These are phyloP conservation scores for Melopsittacus undulatus DNA, from an alignment of 2,797 vertebrate species.

Conservation along the genomic window DNA sequence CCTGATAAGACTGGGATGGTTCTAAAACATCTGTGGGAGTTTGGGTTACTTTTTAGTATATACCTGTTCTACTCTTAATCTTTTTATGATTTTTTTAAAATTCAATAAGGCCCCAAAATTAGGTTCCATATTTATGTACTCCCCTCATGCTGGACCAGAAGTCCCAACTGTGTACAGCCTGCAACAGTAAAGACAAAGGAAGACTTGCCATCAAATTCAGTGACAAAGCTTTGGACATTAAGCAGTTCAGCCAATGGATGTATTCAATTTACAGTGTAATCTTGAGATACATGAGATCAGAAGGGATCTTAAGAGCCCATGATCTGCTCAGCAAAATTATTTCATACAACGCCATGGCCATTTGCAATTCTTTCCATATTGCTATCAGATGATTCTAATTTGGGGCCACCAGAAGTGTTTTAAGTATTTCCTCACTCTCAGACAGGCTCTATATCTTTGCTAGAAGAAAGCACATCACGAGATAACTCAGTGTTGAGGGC, in stretches of 20 bases:
- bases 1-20: background rate
- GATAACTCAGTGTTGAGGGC: background rate
- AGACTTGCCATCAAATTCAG: background rate
- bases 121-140: background rate
- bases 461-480: background rate
- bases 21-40: background rate
- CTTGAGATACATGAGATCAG: background rate
- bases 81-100: background rate
- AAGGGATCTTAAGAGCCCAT: background rate
- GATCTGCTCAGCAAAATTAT: accelerated
- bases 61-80: background rate
- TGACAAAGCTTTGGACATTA: background rate
- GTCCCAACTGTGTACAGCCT: background rate
- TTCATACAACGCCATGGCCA: accelerated
- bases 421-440: background rate
- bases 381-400: background rate
- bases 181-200: background rate
- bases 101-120: background rate
- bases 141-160: background rate
- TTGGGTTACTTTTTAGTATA: background rate
- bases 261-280: background rate
- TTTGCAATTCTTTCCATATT: background rate
- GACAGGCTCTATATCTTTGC: background rate
- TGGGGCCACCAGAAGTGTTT: background rate
- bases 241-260: background rate